Evolutionary conservation across 2,113 vertebrate genomes (phyloP).

Genomic region (Protobothrops mucrosquamatus): DNA sequence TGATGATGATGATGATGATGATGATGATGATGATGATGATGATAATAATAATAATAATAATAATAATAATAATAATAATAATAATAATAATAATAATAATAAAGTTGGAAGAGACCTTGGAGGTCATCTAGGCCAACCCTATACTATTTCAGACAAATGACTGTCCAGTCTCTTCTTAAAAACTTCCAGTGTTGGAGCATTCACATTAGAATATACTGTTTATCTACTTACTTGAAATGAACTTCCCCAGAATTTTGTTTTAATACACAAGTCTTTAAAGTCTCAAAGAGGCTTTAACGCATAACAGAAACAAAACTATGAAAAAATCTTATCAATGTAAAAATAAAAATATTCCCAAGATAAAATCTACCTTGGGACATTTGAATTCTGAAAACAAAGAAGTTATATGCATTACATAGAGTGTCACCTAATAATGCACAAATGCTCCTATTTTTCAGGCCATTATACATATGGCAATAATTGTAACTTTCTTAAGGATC

Average conservation of each 20-base stretch:
- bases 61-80: no score
- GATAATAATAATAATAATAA: no score
- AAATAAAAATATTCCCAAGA: slow-evolving; percentile 1
- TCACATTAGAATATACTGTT: not conserved
- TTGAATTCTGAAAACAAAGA: slow-evolving; percentile 8
- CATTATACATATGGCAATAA: not conserved
- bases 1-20: no score
- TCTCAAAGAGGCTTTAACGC: not conserved
- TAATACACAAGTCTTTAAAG: not conserved
- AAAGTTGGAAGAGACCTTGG: no score
- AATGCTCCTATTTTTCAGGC: not conserved
- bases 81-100: no score
- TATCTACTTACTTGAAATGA: not conserved
- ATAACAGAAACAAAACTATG: not conserved
- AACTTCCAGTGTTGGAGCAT: no score
- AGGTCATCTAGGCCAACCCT: no score
- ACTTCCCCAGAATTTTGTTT: not conserved
- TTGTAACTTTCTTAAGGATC: not conserved
- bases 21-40: no score
- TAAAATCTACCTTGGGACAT: not conserved
- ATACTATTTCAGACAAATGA: no score
- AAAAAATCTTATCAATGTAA: not conserved
- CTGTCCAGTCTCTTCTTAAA: no score
- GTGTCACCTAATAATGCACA: not conserved
- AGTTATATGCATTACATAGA: not conserved